Percentiles rank a stretch among this genome's conserved stretches.
These are phyloP conservation scores for Agrilus planipennis DNA, from an alignment of 1,140 invertebrate species.

Conservation along the genomic window DNA sequence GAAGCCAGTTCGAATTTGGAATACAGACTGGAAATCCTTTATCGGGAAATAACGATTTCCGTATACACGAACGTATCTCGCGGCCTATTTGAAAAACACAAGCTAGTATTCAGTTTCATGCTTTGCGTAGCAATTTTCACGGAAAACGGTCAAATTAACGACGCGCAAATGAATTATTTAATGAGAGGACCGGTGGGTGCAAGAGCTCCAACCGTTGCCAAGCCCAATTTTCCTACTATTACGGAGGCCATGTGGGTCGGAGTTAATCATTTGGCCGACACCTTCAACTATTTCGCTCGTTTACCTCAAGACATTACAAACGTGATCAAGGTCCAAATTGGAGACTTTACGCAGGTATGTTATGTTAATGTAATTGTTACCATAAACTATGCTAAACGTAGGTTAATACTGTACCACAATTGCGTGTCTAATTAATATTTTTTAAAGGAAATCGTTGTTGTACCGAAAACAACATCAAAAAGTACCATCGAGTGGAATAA, in stretches of 20 bases:
- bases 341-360: constrained; percentile 44
- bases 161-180: constrained; percentile 60
- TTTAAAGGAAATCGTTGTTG: constrained; percentile 41
- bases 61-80: constrained; percentile 82
- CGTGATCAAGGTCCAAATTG: constrained; percentile 45
- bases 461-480: constrained; percentile 33
- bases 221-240: constrained; percentile 40
- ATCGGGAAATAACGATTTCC: constrained; percentile 63
- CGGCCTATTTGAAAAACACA: constrained; percentile 81
- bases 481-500: constrained; percentile 47
- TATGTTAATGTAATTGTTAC: constrained; percentile 7
- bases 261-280: constrained; percentile 43
- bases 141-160: constrained; percentile 42
- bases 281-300: constrained; percentile 40
- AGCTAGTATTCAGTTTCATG: constrained; percentile 79
- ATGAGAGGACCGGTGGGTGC: constrained; percentile 51
- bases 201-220: constrained; percentile 30
- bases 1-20: constrained; percentile 52
- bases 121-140: constrained; percentile 63
- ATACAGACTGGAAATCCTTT: constrained; percentile 51
- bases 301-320: constrained; percentile 41
- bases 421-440: too few relatives aligned
- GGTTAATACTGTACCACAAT: too few relatives aligned
- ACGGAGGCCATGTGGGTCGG: constrained; percentile 50
- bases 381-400: too few relatives aligned